Evolutionary conservation across 2,888 invertebrate species (phyloP).

Genomic region (Prenolepis imparis): DNA sequence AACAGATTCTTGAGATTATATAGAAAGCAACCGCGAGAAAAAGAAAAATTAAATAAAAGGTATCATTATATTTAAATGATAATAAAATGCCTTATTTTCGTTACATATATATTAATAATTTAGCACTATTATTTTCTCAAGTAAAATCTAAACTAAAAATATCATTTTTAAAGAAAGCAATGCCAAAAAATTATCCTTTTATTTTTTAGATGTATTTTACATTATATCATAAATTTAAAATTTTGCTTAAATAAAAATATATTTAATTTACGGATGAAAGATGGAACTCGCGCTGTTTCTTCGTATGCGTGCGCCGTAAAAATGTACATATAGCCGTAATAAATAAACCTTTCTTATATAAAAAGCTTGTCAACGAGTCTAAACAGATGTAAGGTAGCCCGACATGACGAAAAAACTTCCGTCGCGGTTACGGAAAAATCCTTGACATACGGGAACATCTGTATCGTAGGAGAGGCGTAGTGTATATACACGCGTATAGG

Average conservation of each 20-base stretch:
- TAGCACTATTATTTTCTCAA: not conserved
- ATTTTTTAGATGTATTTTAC: not conserved
- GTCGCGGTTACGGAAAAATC: slow-evolving; percentile 44
- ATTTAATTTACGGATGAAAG: slow-evolving; percentile 34
- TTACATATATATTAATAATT: not conserved
- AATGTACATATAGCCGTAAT: not conserved
- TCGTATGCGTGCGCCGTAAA: not conserved
- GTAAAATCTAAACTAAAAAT: not conserved
- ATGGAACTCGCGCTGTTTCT: slow-evolving; percentile 8
- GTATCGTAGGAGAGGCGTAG: slow-evolving; percentile 21
- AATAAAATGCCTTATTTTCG: not conserved
- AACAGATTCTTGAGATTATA: slow-evolving; percentile 40
- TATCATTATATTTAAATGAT: slow-evolving; percentile 13
- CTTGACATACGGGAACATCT: slow-evolving; percentile 58
- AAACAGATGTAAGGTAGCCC: slow-evolving; percentile 48
- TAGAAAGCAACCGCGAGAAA: not conserved
- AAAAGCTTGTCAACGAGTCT: slow-evolving; percentile 50
- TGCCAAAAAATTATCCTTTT: not conserved
- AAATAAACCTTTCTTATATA: slow-evolving; percentile 37
- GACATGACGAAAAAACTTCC: slow-evolving; percentile 26
- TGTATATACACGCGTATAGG: slow-evolving; percentile 46
- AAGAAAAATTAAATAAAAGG: not conserved
- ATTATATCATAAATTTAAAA: not conserved
- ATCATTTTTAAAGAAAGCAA: not conserved
- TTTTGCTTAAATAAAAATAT: slow-evolving; percentile 7